These are phyloP conservation scores for Pandion haliaetus DNA, from an alignment of 2,113 vertebrate genomes.

Conservation along the genomic window DNA sequence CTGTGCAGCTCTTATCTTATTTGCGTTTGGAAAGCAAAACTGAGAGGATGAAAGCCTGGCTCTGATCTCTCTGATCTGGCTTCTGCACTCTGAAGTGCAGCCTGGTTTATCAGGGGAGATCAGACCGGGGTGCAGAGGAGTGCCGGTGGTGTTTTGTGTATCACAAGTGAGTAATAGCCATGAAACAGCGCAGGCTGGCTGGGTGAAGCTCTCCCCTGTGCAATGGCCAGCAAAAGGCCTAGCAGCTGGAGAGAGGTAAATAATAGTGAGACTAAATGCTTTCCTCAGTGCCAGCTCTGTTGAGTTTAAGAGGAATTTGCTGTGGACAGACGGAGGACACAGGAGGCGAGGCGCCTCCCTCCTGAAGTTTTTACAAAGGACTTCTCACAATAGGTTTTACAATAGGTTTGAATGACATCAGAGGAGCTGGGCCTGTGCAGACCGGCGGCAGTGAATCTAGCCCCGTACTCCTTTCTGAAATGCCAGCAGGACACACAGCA, in stretches of 20 bases:
- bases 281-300: not conserved
- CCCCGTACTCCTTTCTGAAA: not conserved
- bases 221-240: not conserved
- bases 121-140: not conserved
- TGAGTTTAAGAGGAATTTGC: not conserved
- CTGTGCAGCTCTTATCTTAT: conserved; percentile 27
- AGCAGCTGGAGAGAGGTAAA: not conserved
- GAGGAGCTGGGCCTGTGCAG: not conserved
- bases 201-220: not conserved
- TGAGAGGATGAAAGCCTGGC: not conserved
- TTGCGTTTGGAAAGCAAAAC: not conserved
- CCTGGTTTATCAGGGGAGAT: conserved; percentile 2
- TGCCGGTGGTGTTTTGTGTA: not conserved
- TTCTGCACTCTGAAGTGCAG: conserved; percentile 46
- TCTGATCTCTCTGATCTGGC: conserved; percentile 36
- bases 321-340: not conserved
- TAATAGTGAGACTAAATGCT: not conserved
- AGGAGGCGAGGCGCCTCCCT: not conserved
- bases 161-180: not conserved
- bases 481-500: not conserved
- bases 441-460: not conserved
- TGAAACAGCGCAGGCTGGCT: not conserved
- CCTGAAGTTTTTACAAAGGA: not conserved
- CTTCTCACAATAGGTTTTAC: conserved; percentile 31
- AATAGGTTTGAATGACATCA: not conserved